Evolutionary conservation across 2,888 invertebrate species (phyloP), one percentile per base, ranked within the genome.

Genomic region (Zaprionus bogoriensis): DNA sequence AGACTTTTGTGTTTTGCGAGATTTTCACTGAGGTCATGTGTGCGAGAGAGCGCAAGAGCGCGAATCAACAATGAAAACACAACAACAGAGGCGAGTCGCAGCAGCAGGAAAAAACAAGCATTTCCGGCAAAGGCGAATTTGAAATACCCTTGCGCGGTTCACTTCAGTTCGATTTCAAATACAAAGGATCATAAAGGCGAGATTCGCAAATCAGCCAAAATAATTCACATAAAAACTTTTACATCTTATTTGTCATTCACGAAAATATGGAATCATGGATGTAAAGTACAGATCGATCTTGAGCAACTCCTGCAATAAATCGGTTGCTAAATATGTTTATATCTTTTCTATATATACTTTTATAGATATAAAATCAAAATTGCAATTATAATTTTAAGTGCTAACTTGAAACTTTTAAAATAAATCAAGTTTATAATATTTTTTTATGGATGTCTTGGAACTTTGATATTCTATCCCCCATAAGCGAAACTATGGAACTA

Each of bases 1-100:
- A 39, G 41, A 41, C 41, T 41, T 57, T 57, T 28, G 45, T 17
- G 19, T 53, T 53, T 45, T 44, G 32, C n/a, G 47, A 46, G 47
- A 60, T 60, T 60, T 54, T 54, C 42, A 42, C 57, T 55, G 61
- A 61, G 61, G 61, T 61, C 61, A 61, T 57, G 25, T 50, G 39
- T 25, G 44, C 27, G 48, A 36, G 48, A 55, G 42, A 14, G 44
- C 6, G 28, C 17, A 14, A 19, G 28, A 27, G 48, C 19, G n/a
- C 6, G 7, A 30, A 42, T 23, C 17, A 12, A 58, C 27, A 45
- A 57, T 41, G 25, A 25, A 57, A 42, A 42, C 14, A 36, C 25
- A 27, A 27, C 20, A 28, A 42, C 17, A 27, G 17, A 23, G 9
- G 32, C 17, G 17, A 36, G 17, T 17, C 32, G 14, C 32, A 12